phyloP scores from a whole-genome alignment of 2,888 invertebrate species.

The Silvanus unidentatus region DNA sequence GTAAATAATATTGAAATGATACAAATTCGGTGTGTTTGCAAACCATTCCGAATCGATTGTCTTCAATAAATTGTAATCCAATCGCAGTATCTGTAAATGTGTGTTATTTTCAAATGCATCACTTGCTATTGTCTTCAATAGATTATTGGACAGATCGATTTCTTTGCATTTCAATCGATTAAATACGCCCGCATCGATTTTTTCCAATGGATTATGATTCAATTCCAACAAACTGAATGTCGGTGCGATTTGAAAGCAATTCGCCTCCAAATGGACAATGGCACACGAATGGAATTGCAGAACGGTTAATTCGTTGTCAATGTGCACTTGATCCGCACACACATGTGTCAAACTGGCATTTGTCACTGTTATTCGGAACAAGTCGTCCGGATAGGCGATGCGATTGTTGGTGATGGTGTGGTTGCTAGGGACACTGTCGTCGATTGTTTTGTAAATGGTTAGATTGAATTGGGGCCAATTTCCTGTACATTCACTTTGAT shows the following conservation, averaged over 20 bases:
- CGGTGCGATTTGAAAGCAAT: constrained; percentile 32
- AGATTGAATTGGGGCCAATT: constrained; percentile 12
- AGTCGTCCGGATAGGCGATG: constrained; percentile 21
- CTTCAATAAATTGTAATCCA: constrained; percentile 31
- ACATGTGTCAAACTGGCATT: constrained; percentile 23
- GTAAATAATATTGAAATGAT: constrained; percentile 30
- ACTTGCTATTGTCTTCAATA: constrained; percentile 27
- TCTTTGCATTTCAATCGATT: constrained; percentile 30
- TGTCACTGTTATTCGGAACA: constrained; percentile 24
- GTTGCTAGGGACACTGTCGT: constrained; percentile 20
- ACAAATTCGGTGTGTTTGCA: constrained; percentile 30
- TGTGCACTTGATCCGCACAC: constrained; percentile 20
- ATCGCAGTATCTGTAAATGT: constrained; percentile 30
- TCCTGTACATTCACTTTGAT: too few relatives aligned
- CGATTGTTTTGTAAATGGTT: constrained; percentile 19
- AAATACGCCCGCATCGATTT: constrained; percentile 31
- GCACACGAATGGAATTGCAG: constrained; percentile 28
- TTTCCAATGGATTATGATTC: constrained; percentile 26
- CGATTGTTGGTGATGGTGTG: constrained; percentile 10
- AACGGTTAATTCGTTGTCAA: constrained; percentile 27
- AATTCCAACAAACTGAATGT: constrained; percentile 31
- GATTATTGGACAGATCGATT: constrained; percentile 33
- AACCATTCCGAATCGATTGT: constrained; percentile 33
- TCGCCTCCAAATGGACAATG: constrained; percentile 27
- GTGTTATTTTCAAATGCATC: constrained; percentile 34